phyloP scores from a whole-genome alignment of 2,797 vertebrate species.

The Dermochelys coriacea region DNA sequence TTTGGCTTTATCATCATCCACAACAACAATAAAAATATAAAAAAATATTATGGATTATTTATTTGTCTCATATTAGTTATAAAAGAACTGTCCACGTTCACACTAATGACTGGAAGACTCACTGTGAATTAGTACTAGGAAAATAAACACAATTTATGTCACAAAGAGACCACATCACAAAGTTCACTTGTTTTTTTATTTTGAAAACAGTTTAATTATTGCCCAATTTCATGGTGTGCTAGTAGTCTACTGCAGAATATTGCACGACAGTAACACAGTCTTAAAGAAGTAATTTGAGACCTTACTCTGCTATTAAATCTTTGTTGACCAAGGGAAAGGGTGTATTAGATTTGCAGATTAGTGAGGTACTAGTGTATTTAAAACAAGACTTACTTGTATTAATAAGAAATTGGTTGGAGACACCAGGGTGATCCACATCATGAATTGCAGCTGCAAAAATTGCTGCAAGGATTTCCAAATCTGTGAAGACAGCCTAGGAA shows the following conservation, averaged over 20 bases:
- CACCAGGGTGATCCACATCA: slow-evolving; percentile 98
- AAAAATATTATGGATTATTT: slow-evolving; percentile 24
- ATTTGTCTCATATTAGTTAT: background rate
- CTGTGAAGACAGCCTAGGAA: slow-evolving; percentile 95
- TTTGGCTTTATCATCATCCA: slow-evolving; percentile 27
- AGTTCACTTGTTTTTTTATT: background rate
- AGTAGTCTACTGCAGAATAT: background rate
- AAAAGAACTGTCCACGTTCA: background rate
- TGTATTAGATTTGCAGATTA: background rate
- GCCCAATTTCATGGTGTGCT: background rate
- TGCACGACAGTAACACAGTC: background rate
- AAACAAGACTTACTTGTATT: slow-evolving; percentile 93
- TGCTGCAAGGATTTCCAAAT: slow-evolving; percentile 96
- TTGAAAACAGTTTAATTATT: background rate
- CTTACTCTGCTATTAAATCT: background rate
- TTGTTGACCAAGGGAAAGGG: background rate
- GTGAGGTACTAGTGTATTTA: background rate
- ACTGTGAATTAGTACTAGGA: background rate
- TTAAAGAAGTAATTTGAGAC: background rate
- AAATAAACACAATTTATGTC: background rate
- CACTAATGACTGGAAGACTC: background rate
- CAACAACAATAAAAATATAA: slow-evolving; percentile 39
- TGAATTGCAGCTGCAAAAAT: slow-evolving; percentile 98
- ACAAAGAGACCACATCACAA: background rate
- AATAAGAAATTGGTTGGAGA: slow-evolving; percentile 99